Evolutionary conservation across 2,113 vertebrate genomes (phyloP), one percentile per base, ranked within the genome.

Genomic region (Phycodurus eques): DNA sequence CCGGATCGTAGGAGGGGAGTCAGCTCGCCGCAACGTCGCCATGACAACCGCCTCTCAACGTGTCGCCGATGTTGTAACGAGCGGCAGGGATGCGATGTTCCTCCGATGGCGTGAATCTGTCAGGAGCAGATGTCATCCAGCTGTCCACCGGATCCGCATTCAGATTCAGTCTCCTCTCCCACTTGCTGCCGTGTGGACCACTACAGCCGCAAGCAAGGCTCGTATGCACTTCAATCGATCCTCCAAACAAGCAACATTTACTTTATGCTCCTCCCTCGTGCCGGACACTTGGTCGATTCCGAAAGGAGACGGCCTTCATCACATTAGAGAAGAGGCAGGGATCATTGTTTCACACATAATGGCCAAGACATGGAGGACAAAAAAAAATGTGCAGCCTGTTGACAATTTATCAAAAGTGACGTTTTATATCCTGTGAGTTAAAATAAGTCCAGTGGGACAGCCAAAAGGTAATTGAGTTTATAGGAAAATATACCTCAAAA

Each of bases 261-360:
- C 84, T 86, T 87, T 85, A 62, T 81, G 62, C 56, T 79, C 80
- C 76, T 73, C 57, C 72, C 75, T 63, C 20, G 14, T 13, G 43
- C 78, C 39, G 80, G 85, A 85, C 85, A 83, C 78, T 67, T 79
- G 69, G 79, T 88, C 79, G 84, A 90, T 89, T 83, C 70, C 76
- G 74, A 77, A 77, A 80, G 72, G 71, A 83, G 80, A 83, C 31
- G 19, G 85, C 83, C 78, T 82, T 80, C 79, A 89, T 87, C 82
- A 85, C 78, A 84, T 88, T 83, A 87, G 12, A 72, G 73, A 71
- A 85, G 87, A 85, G 70, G 76, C 42, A 43, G 68, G 72, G 84
- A 85, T 87, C 87, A 83, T 88, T 88, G 88, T 78, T 84, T 74
- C 44, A 42, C 80, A 85, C 83, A 68, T 85, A 79, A 84, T 77